phyloP scores from a whole-genome alignment of 53 echinoderm and acorn worm species.

The Holothuria scabra region DNA sequence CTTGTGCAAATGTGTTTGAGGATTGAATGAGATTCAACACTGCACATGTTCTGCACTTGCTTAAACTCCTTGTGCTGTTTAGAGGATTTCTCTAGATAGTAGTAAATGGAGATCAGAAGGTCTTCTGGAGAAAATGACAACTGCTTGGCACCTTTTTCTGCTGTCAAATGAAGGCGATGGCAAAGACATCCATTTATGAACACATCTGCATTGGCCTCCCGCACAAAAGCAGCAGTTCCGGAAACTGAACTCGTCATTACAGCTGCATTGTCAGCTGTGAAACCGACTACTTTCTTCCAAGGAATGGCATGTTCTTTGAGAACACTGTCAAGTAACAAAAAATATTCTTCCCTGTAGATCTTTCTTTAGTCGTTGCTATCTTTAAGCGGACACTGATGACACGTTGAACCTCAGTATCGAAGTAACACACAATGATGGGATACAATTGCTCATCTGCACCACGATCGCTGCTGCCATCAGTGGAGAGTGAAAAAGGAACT shows the following conservation, averaged over 20 bases:
- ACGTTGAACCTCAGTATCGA: slow-evolving; percentile 33
- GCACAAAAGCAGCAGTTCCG: slow-evolving; percentile 58
- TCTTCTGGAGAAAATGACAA: slow-evolving; percentile 42
- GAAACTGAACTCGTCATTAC: slow-evolving; percentile 54
- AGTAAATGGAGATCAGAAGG: slow-evolving; percentile 39
- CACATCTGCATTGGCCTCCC: slow-evolving; percentile 57
- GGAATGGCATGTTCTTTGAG: slow-evolving; percentile 53
- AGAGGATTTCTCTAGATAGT: slow-evolving; percentile 53
- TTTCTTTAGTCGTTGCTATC: slow-evolving; percentile 55
- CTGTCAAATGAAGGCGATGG: slow-evolving; percentile 61
- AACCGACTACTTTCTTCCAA: slow-evolving; percentile 55
- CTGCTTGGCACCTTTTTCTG: slow-evolving; percentile 50
- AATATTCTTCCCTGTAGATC: slow-evolving; percentile 59
- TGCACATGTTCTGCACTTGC: slow-evolving; percentile 39
- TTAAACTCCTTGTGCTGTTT: slow-evolving; percentile 55
- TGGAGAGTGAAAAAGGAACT: slow-evolving; percentile 45
- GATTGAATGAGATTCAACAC: slow-evolving; percentile 39
- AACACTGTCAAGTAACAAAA: slow-evolving; percentile 55
- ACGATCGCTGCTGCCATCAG: slow-evolving; percentile 35
- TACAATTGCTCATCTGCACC: slow-evolving; percentile 53
- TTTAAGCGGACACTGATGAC: slow-evolving; percentile 50
- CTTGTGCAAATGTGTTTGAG: slow-evolving; percentile 59
- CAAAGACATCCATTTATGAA: slow-evolving; percentile 54
- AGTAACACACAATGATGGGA: slow-evolving; percentile 36
- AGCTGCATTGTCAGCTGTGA: slow-evolving; percentile 54